Evolutionary conservation across 1,140 invertebrate genomes (phyloP), one percentile per base, ranked within the genome.

Genomic region (Theocolax elegans): DNA sequence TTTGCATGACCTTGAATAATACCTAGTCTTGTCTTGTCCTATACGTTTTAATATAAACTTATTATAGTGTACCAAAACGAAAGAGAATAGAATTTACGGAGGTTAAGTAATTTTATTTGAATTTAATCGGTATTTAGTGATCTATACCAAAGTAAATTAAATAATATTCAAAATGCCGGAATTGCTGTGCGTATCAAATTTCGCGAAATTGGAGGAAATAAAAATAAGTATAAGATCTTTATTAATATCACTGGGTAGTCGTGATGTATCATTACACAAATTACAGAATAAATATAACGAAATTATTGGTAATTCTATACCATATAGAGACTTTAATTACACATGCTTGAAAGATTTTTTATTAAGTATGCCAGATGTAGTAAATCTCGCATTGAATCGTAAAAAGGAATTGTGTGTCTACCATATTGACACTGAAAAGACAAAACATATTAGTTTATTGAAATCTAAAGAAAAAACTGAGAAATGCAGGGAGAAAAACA

Each of bases 361-460:
- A 0, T 12, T 40, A 1, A 75, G 60, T 44, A 72, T 81, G 38
- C 42, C 71, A 0, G 44, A 75, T 0, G 27, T 67, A n/a, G 58
- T 81, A 1, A 1, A 1, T 1, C 0, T 82, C 1, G 23, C 56
- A 8, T 38, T 25, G 0, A 19, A 38, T 0, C 3, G 15, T 0
- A 54, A 75, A 13, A 64, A 70, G 15, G 21, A 15, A 1, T 13
- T 71, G 17, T 74, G 73, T 13, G 68, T 74, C 0, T 56, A 48
- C 19, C 75, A 75, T 12, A 71, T 81, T 0, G 70, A 74, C 1
- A 64, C 73, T 2, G 72, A 79, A 1, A 79, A 78, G 38, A 67
- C 74, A 0, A 68, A 66, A 13, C 81, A 83, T 9, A 70, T 84
- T 12, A 79, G 70, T 27, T 53, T 65, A 0, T 65, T 83, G 2